Percentiles rank a stretch among this genome's conserved stretches.
Evolutionary conservation across 2,797 vertebrate genomes (phyloP).

Genomic region (Enteromius fasciolatus): DNA sequence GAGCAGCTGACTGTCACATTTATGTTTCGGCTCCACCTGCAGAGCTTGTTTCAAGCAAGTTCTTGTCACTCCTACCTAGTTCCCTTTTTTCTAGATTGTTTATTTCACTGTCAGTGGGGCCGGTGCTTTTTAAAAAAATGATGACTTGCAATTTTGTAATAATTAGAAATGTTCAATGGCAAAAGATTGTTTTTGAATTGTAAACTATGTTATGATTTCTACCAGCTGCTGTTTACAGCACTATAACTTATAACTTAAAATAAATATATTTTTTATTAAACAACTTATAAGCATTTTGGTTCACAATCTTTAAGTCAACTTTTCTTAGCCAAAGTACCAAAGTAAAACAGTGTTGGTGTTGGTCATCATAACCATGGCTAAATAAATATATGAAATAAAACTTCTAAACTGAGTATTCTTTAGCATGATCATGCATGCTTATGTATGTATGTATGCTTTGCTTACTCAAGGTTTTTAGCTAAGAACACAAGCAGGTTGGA

Average conservation of each 20-base stretch:
- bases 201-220: not conserved
- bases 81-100: not conserved
- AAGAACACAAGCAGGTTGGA: too few relatives aligned
- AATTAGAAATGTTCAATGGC: not conserved
- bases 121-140: not conserved
- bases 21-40: constrained; percentile 1
- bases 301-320: not conserved
- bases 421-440: too few relatives aligned
- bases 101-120: not conserved
- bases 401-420: too few relatives aligned
- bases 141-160: not conserved
- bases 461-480: too few relatives aligned
- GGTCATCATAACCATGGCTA: too few relatives aligned
- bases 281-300: too few relatives aligned
- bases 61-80: not conserved
- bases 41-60: constrained; percentile 11
- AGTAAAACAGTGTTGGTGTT: too few relatives aligned
- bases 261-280: too few relatives aligned
- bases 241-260: too few relatives aligned
- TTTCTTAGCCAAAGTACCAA: too few relatives aligned
- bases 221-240: not conserved
- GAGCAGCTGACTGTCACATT: constrained; percentile 27
- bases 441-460: too few relatives aligned
- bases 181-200: not conserved
- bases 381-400: too few relatives aligned